Evolutionary conservation across 2,888 invertebrate genomes (phyloP).

Genomic region (Epinotia nisella): DNA sequence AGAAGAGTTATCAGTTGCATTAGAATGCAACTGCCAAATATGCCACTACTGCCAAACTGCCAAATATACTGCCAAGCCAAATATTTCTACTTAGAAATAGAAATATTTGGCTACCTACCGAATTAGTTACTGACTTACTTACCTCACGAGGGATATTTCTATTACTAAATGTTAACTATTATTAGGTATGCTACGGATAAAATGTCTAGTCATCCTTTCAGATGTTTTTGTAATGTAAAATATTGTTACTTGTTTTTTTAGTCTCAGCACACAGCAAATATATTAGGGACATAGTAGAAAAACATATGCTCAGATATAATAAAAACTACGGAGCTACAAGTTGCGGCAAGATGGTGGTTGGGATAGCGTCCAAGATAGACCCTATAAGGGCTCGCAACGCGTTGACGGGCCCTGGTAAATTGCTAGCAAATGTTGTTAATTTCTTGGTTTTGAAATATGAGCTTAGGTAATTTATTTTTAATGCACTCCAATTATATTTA

Average conservation of each 20-base stretch:
- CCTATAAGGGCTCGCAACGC: conserved; percentile 29
- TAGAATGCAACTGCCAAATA: too few relatives aligned
- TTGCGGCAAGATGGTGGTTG: conserved; percentile 29
- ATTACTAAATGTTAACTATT: too few relatives aligned
- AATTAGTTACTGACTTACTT: too few relatives aligned
- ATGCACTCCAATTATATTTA: neutral
- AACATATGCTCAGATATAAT: conserved; percentile 27
- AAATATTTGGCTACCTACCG: too few relatives aligned
- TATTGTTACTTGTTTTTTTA: neutral
- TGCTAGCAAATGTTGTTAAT: conserved; percentile 23
- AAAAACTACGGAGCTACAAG: conserved; percentile 36
- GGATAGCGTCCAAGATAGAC: conserved; percentile 39
- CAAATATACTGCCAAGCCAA: too few relatives aligned
- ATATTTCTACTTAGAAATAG: too few relatives aligned
- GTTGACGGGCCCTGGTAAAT: conserved; percentile 6
- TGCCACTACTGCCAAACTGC: too few relatives aligned
- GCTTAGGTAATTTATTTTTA: neutral
- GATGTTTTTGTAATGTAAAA: neutral
- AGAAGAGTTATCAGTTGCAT: neutral
- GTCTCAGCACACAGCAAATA: conserved; percentile 16
- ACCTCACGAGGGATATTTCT: too few relatives aligned
- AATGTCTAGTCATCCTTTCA: neutral
- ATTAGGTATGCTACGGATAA: neutral
- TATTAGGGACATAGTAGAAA: conserved; percentile 19
- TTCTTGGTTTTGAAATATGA: neutral